Percentiles rank a stretch among this genome's conserved stretches.
Conservation (phyloP, 2,797 vertebrate genomes). For the Xenopus petersii region DNA sequence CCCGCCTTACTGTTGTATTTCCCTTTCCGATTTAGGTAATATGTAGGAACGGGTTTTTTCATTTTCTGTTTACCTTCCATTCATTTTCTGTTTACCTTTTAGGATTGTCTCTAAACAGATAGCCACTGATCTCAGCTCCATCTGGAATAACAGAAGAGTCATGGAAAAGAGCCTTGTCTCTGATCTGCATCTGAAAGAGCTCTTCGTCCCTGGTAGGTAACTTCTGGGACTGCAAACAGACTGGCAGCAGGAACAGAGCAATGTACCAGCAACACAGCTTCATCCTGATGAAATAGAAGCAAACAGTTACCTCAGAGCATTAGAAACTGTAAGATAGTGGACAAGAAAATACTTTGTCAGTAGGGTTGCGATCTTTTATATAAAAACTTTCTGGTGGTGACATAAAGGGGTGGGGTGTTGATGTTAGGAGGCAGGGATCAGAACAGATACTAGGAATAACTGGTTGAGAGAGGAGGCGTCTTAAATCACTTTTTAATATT, state of each 20-base stretch:
- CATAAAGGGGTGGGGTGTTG: too few species aligned
- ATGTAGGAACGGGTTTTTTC: too few species aligned
- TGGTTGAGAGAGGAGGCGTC: too few species aligned
- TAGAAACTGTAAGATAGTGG: not conserved
- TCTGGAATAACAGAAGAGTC: conserved; percentile 92
- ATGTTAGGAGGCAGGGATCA: too few species aligned
- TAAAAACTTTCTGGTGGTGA: too few species aligned
- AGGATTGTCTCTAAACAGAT: conserved; percentile 92
- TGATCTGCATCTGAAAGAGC: conserved; percentile 97
- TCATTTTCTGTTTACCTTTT: conserved; percentile 75
- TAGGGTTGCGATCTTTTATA: too few species aligned
- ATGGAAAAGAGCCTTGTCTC: conserved; percentile 87
- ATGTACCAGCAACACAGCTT: conserved; percentile 64
- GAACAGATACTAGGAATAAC: too few species aligned
- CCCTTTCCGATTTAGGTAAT: too few species aligned
- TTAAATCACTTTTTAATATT: too few species aligned
- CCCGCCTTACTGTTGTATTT: too few species aligned
- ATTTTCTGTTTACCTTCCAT: conserved; percentile 67
- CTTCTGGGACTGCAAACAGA: conserved; percentile 79
- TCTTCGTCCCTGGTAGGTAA: conserved; percentile 93
- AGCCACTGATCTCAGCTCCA: conserved; percentile 92
- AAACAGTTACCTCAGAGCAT: not conserved
- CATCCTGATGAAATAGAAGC: conserved; percentile 74
- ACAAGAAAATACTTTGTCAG: too few species aligned
- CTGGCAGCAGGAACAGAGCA: conserved; percentile 69